phyloP scores from a whole-genome alignment of 2,888 invertebrate genomes.

The Macrosoma leucophasiata region DNA sequence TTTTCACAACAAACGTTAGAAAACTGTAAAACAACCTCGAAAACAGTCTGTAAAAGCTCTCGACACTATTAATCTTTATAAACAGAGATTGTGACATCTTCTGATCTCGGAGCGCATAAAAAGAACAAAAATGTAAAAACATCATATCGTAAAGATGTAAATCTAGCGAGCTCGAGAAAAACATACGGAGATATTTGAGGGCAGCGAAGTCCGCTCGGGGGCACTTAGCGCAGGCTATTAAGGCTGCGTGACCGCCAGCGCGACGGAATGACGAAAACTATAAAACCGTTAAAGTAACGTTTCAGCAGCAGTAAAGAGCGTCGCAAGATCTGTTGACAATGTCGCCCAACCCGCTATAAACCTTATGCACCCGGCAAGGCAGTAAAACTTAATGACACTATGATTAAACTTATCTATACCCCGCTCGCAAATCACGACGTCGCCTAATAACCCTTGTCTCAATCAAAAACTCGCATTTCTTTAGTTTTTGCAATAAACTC shows the following conservation, averaged over 20 bases:
- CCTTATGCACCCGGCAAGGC: slow-evolving; percentile 68
- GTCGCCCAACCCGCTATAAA: slow-evolving; percentile 69
- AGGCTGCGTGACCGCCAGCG: slow-evolving; percentile 68
- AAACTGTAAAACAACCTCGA: too few relatives aligned
- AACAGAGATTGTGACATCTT: slow-evolving; percentile 12
- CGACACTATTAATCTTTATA: too few relatives aligned
- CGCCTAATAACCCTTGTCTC: slow-evolving; percentile 43
- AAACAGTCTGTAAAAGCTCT: too few relatives aligned
- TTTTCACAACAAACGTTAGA: too few relatives aligned
- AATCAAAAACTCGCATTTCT: slow-evolving; percentile 13
- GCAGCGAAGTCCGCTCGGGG: slow-evolving; percentile 64
- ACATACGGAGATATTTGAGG: slow-evolving; percentile 59
- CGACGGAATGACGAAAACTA: slow-evolving; percentile 72
- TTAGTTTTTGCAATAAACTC: slow-evolving; percentile 9
- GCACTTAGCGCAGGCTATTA: slow-evolving; percentile 73
- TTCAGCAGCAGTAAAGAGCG: slow-evolving; percentile 74
- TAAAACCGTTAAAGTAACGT: slow-evolving; percentile 75
- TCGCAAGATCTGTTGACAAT: slow-evolving; percentile 75
- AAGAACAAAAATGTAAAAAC: slow-evolving; percentile 49
- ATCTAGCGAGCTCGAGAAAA: slow-evolving; percentile 62
- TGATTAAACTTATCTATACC: slow-evolving; percentile 71
- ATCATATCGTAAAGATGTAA: slow-evolving; percentile 66
- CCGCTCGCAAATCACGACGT: slow-evolving; percentile 56
- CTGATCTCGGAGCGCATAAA: slow-evolving; percentile 36
- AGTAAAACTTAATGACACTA: slow-evolving; percentile 71